These are phyloP conservation scores for Peromyscus melanophrys DNA, from an alignment of 2,797 vertebrate species.

Conservation along the genomic window DNA sequence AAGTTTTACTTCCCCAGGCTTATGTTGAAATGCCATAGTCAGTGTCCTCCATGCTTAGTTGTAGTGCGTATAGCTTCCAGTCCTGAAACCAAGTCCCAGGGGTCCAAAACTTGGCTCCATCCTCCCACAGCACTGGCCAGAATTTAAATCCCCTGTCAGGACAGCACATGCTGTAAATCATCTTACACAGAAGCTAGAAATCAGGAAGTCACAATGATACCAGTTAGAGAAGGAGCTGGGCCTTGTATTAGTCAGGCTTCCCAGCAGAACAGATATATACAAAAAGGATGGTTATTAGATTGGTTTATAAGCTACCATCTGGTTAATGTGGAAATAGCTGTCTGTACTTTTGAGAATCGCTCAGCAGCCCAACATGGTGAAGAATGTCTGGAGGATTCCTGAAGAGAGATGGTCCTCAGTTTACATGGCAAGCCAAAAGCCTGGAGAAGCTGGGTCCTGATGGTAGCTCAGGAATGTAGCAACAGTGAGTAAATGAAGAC, in stretches of 20 bases:
- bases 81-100: background rate
- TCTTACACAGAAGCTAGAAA: background rate
- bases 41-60: background rate
- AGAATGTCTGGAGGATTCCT: background rate
- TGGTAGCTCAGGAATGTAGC: background rate
- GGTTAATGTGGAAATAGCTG: background rate
- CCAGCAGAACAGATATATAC: background rate
- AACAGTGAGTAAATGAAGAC: background rate
- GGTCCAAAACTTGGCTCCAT: background rate
- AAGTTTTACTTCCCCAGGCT: background rate
- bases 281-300: background rate
- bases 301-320: background rate
- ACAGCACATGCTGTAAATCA: background rate
- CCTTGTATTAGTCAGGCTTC: background rate
- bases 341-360: background rate
- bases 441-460: background rate
- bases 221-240: background rate
- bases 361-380: too few species aligned
- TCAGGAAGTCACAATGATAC: background rate
- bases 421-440: background rate
- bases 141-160: background rate
- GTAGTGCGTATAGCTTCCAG: background rate
- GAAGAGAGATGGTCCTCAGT: background rate
- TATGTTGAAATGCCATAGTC: background rate
- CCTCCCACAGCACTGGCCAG: background rate